These are phyloP conservation scores for Apostichopus japonicus DNA, from an alignment of 35 echinoderm and acorn worm genomes.

Conservation along the genomic window DNA sequence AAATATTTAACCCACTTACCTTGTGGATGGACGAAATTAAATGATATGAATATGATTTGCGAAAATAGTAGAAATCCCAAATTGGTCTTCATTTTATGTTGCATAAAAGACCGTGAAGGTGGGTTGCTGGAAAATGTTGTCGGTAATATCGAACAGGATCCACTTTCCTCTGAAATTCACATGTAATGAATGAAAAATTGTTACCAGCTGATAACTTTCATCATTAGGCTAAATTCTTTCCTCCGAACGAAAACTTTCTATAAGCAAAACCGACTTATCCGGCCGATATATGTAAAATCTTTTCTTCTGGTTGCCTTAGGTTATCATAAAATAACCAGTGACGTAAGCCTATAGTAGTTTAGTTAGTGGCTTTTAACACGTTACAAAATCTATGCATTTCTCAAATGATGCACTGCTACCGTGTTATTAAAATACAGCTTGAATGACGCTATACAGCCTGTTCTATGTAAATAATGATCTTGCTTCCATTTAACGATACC, in stretches of 20 bases:
- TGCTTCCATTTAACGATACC: slow-evolving; percentile 1
- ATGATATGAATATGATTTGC: neutral
- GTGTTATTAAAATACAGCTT: slow-evolving; percentile 44
- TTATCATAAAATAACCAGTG: neutral
- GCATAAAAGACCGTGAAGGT: neutral
- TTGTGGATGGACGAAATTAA: neutral
- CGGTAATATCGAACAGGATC: neutral
- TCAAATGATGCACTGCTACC: neutral
- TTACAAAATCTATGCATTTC: neutral
- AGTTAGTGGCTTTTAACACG: slow-evolving; percentile 1
- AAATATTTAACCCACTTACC: neutral
- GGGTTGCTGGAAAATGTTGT: neutral
- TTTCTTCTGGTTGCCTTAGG: neutral
- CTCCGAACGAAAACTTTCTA: neutral
- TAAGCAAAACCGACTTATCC: neutral
- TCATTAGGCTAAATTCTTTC: neutral
- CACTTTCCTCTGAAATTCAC: too few relatives aligned
- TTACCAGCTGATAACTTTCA: neutral
- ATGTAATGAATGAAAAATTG: neutral
- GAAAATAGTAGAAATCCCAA: neutral
- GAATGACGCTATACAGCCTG: slow-evolving; percentile 21
- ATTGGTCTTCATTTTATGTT: neutral
- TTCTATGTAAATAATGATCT: slow-evolving; percentile 33
- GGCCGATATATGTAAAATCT: neutral
- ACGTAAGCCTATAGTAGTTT: neutral